Base-by-base conservation (phyloP, 2,797 vertebrate species). In the Dicrostonyx torquatus region DNA sequence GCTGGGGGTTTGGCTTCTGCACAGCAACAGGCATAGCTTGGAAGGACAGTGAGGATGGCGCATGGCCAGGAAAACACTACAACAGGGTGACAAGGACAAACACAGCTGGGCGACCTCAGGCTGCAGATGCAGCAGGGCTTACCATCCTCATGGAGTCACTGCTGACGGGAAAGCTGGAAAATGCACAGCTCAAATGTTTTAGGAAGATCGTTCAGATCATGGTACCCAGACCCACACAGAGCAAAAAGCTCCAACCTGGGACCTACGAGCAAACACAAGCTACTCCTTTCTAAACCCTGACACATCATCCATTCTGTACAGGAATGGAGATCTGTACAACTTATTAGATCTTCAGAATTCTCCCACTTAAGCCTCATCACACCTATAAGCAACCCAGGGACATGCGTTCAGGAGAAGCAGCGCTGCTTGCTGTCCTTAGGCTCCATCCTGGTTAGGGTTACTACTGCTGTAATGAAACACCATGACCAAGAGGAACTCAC, bases 311-410 rank as follows among this genome's bases (percentile, higher is more conserved):
- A 62, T 78, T 87, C 66, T 91, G 29, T 29, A 86, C 8, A 68
- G 34, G 2, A 85, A 96, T 87, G 5, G 93, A 18, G 78, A 85
- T 58, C 18, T 68, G 58, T 20, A 34, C 14, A 48, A 45, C 10
- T 50, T 92, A 64, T 88, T 53, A 82, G 48, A 87, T 43, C 91
- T 48, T 70, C 62, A 40, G 37, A 89, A 77, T 79, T 88, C 9
- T 48, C 12, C 20, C 58, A 80, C 45, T 48, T 5, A 0, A 89
- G 26, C 22, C 3, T 8, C 15, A 90, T 37, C 53, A 64, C 15
- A 58, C 73, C 26, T 68, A 48, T 17, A 76, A 17, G 29, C 37
- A 75, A 40, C 66, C 89, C 7, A 66, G 12, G 66, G 80, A 88
- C 88, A 43, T n/a, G 66, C 70, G 4, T 66, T 73, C 55, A 79